Evolutionary conservation across 1,140 invertebrate species (phyloP).

Genomic region (Mamestra configurata): DNA sequence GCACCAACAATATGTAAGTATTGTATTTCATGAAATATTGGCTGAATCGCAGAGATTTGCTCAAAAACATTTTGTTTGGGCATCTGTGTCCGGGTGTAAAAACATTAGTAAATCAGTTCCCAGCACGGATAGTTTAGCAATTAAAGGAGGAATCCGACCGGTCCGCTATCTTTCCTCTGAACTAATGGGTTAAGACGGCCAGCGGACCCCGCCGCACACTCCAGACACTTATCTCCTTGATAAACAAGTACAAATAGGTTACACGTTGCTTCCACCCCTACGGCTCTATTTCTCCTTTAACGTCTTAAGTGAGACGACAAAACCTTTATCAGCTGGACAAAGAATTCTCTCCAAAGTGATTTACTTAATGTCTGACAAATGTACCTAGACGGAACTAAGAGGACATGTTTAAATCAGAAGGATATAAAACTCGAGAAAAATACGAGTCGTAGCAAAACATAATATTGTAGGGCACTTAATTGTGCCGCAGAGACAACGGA

Average conservation of each 20-base stretch:
- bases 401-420: not conserved
- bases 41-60: not conserved
- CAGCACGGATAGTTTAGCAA: slow-evolving; percentile 73
- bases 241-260: slow-evolving; percentile 84
- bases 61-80: too few species aligned
- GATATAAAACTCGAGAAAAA: not conserved
- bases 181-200: slow-evolving; percentile 76
- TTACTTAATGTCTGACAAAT: slow-evolving; percentile 61
- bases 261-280: slow-evolving; percentile 74
- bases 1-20: too few species aligned
- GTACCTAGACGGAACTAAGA: not conserved
- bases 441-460: slow-evolving; percentile 45
- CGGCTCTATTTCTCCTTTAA: slow-evolving; percentile 75
- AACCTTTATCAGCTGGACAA: slow-evolving; percentile 72
- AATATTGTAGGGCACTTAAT: not conserved
- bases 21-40: too few species aligned
- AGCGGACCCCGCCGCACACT: slow-evolving; percentile 70
- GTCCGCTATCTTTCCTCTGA: slow-evolving; percentile 73
- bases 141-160: slow-evolving; percentile 74
- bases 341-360: slow-evolving; percentile 69
- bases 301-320: slow-evolving; percentile 76
- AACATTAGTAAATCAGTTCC: slow-evolving; percentile 71
- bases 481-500: not conserved
- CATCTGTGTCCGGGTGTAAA: not conserved
- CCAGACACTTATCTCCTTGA: slow-evolving; percentile 76